Evolutionary conservation across 2,113 vertebrate species (phyloP).

Genomic region (human): DNA sequence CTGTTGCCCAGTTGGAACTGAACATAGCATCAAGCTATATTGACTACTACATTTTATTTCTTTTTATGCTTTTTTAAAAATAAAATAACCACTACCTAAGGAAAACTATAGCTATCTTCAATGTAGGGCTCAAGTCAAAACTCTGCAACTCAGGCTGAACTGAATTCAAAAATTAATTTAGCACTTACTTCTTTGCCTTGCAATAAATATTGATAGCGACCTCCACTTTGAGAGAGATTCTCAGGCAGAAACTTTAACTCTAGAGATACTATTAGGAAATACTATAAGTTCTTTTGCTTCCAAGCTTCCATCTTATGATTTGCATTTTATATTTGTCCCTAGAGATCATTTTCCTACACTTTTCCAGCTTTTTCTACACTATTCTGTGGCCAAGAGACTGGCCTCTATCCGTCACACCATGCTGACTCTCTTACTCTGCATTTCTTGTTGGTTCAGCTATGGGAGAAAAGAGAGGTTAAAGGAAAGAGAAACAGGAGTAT

Average conservation of each 20-base stretch:
- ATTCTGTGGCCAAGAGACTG: neutral
- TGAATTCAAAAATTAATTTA: slow-evolving; percentile 16
- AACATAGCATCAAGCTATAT: neutral
- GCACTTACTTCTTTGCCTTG: neutral
- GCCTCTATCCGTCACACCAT: neutral
- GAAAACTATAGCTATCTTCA: neutral
- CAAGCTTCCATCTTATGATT: neutral
- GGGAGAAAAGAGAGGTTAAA: neutral
- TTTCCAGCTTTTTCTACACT: neutral
- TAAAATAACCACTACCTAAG: neutral
- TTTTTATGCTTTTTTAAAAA: neutral
- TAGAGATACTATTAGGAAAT: neutral
- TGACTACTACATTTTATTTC: neutral
- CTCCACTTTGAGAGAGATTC: neutral
- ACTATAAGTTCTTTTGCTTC: neutral
- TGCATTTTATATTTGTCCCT: neutral
- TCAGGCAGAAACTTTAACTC: neutral
- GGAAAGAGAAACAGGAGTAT: neutral
- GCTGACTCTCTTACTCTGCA: neutral
- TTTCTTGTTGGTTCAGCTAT: neutral
- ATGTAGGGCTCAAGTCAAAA: neutral
- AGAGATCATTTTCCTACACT: neutral
- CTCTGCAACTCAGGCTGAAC: neutral
- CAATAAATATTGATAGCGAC: neutral
- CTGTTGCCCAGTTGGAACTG: neutral